These are phyloP conservation scores for Chymomyza amoena DNA, from an alignment of 2,888 invertebrate genomes.

Conservation along the genomic window DNA sequence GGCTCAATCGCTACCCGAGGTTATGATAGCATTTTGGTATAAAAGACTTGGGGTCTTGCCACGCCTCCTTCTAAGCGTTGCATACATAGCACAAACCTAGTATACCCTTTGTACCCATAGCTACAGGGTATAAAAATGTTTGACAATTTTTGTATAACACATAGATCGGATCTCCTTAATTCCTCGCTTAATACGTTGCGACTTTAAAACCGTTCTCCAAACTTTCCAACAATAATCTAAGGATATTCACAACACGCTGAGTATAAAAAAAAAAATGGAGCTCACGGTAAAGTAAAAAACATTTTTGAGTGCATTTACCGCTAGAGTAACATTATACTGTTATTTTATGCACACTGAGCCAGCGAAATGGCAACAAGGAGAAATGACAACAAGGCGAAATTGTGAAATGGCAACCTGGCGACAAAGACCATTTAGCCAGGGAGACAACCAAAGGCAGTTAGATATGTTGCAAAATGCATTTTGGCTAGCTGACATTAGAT, in stretches of 20 bases:
- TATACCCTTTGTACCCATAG: too few species aligned
- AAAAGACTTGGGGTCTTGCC: too few species aligned
- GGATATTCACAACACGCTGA: neutral
- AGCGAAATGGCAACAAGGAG: conserved; percentile 29
- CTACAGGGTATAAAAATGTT: too few species aligned
- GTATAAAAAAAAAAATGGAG: neutral
- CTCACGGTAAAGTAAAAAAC: neutral
- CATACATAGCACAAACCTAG: too few species aligned
- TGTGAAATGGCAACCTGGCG: conserved; percentile 33
- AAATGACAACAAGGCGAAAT: conserved; percentile 32
- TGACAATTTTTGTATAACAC: too few species aligned
- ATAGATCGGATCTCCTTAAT: neutral
- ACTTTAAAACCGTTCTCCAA: neutral
- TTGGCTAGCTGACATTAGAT: conserved; percentile 57
- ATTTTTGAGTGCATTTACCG: conserved; percentile 1
- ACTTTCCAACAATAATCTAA: neutral
- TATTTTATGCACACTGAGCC: conserved; percentile 64
- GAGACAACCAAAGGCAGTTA: conserved; percentile 18
- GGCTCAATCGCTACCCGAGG: too few species aligned
- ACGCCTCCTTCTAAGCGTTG: too few species aligned
- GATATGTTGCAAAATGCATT: conserved; percentile 71
- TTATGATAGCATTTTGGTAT: too few species aligned
- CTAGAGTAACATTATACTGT: conserved; percentile 64
- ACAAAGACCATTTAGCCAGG: conserved; percentile 68
- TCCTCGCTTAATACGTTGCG: neutral